Conservation (phyloP, 2,113 vertebrate species). For the human (Homo sapiens) region DNA sequence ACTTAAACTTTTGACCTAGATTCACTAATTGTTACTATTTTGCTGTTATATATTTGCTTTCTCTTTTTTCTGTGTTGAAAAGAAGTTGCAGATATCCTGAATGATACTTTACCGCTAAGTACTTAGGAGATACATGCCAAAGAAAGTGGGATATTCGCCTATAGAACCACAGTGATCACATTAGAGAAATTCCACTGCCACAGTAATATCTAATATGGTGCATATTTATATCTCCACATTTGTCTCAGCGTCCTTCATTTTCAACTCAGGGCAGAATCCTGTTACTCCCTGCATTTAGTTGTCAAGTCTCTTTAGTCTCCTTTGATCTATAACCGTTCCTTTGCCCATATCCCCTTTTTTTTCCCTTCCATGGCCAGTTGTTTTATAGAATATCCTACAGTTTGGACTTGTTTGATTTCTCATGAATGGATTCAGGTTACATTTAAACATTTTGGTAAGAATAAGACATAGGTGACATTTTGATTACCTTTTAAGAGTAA, state of each 20-base stretch:
- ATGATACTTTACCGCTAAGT: not conserved
- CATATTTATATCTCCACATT: not conserved
- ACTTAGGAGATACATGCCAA: not conserved
- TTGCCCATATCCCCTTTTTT: not conserved
- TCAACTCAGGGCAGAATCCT: not conserved
- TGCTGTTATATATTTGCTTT: not conserved
- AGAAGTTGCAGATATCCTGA: not conserved
- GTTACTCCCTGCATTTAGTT: not conserved
- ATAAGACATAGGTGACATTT: not conserved
- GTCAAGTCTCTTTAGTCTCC: not conserved
- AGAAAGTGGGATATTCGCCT: not conserved
- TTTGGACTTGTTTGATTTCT: not conserved
- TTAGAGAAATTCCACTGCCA: not conserved
- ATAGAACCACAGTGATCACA: not conserved
- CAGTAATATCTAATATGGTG: not conserved
- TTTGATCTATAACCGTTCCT: not conserved
- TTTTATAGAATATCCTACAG: not conserved
- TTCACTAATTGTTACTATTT: not conserved
- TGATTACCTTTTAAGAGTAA: not conserved
- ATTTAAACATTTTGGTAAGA: not conserved
- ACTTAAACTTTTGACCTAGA: not conserved
- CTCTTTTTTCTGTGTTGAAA: not conserved
- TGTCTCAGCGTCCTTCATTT: not conserved
- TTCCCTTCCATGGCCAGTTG: not conserved
- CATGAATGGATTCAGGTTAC: not conserved